phyloP scores from a whole-genome alignment of 2,888 invertebrate species.

The Protophormia terraenovae region DNA sequence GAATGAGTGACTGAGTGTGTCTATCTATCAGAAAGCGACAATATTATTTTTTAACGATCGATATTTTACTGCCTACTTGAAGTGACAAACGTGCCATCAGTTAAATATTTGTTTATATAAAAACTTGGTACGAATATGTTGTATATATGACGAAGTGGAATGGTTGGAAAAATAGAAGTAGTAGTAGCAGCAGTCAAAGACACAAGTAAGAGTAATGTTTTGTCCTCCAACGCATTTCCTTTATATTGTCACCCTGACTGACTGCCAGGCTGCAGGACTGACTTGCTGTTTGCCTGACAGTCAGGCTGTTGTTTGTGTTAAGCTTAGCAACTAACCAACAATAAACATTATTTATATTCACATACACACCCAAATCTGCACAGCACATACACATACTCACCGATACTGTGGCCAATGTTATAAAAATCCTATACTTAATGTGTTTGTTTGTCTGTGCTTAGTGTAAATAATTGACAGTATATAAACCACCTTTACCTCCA shows the following conservation, averaged over 20 bases:
- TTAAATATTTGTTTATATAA: conserved; percentile 32
- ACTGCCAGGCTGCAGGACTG: background rate
- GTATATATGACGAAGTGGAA: conserved; percentile 46
- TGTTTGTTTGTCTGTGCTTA: background rate
- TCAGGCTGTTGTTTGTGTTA: background rate
- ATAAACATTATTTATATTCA: background rate
- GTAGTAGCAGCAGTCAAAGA: conserved; percentile 59
- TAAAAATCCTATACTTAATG: conserved; percentile 43
- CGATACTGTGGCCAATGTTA: background rate
- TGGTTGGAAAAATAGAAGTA: background rate
- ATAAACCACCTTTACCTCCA: conserved; percentile 16
- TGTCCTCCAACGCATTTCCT: conserved; percentile 76
- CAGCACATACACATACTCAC: background rate
- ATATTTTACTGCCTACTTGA: conserved; percentile 73
- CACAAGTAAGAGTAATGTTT: conserved; percentile 71
- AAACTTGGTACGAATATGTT: too few species aligned
- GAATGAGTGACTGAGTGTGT: background rate
- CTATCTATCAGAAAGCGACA: conserved; percentile 54
- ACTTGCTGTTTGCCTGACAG: background rate
- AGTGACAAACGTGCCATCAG: conserved; percentile 64
- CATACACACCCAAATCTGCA: conserved; percentile 29
- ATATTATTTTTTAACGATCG: conserved; percentile 72
- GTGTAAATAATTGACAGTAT: conserved; percentile 39
- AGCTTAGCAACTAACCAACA: background rate
- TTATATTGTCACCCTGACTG: conserved; percentile 47